Evolutionary conservation across 1,140 invertebrate genomes (phyloP), one percentile per base, ranked within the genome.

Genomic region (Drosophila ohnishii): DNA sequence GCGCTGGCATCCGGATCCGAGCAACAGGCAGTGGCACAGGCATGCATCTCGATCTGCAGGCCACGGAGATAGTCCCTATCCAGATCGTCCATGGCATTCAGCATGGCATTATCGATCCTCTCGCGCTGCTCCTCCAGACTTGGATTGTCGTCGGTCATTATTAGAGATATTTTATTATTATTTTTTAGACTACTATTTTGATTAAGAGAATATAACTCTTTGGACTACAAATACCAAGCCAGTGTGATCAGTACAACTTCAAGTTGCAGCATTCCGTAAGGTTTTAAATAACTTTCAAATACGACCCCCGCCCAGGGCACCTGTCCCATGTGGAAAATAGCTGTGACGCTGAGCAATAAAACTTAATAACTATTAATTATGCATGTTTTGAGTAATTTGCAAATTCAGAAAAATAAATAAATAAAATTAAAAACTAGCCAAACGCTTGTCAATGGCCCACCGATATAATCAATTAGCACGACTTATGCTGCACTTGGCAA

Each of bases 21-120:
- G 92, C 97, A 98, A 88, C 97, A 98, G 67, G 93, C 94, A 1
- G 96, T 95, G 37, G 96, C 96, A 93, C 97, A 98, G 70, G 94
- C 93, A 84, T 97, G 96, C 96, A 97, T 97, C 63, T 95, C 94
- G 65, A 97, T 96, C 94, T 97, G 96, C 94, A 97, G 96, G 92
- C 95, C 96, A 70, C 97, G 93, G 39, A 97, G 92, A 93, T 95
- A 94, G 62, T 94, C 94, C 78, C 93, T 94, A 88, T 98, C 97
- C 62, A 98, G 92, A 60, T 96, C 95, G 84, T 96, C 95, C 13
- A 97, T 93, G 62, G 97, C 92, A 81, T 94, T 94, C 5, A 94
- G 94, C 93, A 97, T 95, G 75, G 95, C 94, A 71, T 95, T 94
- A 91, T 97, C 96, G 14, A 97, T 94, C 75, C 95, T 94, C 91